A percentile compares a stretch with the other conserved stretches of the same genome.
Conservation (phyloP, 2,797 vertebrate species). For the Malurus splendens region DNA sequence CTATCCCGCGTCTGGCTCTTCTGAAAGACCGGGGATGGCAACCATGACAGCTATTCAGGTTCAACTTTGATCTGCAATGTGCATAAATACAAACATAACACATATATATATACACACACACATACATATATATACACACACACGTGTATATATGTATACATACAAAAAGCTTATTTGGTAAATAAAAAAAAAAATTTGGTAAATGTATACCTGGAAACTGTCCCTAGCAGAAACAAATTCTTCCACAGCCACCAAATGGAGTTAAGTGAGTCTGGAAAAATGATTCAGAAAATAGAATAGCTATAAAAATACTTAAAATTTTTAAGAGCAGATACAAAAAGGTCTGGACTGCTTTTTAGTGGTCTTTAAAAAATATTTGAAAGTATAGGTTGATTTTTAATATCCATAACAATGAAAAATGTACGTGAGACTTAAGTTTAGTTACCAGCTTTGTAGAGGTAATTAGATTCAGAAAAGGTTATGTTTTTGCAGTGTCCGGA, state of each 20-base stretch:
- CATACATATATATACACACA: background rate
- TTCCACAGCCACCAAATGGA: background rate
- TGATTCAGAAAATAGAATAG: background rate
- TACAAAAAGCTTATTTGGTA: background rate
- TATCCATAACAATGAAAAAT: background rate
- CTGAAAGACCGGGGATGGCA: background rate
- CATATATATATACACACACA: too few relatives aligned
- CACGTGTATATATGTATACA: too few relatives aligned
- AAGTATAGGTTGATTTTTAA: background rate
- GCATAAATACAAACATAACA: background rate
- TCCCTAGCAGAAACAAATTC: background rate
- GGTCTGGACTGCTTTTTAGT: background rate
- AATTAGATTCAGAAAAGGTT: constrained; percentile 10
- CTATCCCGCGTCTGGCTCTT: background rate
- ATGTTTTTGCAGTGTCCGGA: background rate
- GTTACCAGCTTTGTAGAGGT: background rate
- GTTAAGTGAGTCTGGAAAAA: background rate
- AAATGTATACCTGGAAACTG: background rate
- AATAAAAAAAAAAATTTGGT: too few relatives aligned
- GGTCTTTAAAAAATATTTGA: background rate
- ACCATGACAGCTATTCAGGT: background rate
- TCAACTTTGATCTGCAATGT: background rate
- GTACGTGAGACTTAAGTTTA: background rate
- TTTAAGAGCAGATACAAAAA: background rate
- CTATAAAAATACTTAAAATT: background rate